A percentile compares a stretch with the other conserved stretches of the same genome.
Conservation (phyloP, 1,140 invertebrate genomes). For the Heliconius nattereri region DNA sequence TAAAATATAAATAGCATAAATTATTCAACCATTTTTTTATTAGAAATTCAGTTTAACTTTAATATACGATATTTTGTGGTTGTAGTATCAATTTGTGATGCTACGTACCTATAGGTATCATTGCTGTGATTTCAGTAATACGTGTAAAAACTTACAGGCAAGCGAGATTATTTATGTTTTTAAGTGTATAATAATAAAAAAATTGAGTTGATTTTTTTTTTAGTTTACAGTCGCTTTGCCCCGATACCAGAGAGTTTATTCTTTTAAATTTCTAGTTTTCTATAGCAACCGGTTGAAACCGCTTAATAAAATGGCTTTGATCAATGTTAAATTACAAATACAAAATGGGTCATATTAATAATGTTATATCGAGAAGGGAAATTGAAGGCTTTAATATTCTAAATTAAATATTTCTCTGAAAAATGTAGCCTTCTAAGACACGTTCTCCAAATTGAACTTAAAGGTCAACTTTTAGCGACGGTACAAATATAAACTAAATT, state of each 20-base stretch:
- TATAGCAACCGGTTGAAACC: no score
- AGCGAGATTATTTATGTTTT: neutral
- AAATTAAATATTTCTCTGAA: no score
- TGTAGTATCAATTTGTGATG: neutral
- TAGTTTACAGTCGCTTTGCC: no score
- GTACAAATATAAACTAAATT: no score
- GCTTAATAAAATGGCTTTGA: no score
- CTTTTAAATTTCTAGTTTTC: no score
- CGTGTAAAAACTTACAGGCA: neutral
- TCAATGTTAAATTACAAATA: neutral
- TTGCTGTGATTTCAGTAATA: neutral
- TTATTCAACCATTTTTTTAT: neutral
- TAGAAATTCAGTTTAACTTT: neutral
- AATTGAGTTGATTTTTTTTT: neutral
- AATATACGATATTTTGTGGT: neutral
- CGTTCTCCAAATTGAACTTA: no score
- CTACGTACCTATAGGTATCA: neutral
- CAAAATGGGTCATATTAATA: neutral
- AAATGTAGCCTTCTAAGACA: no score
- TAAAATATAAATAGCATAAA: no score
- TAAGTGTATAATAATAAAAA: neutral
- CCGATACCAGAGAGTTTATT: no score
- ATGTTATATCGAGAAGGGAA: neutral
- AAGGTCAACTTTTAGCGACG: no score
- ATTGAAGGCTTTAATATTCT: neutral